Evolutionary conservation across 2,797 vertebrate species (phyloP).

Genomic region (Apodemus agrarius): DNA sequence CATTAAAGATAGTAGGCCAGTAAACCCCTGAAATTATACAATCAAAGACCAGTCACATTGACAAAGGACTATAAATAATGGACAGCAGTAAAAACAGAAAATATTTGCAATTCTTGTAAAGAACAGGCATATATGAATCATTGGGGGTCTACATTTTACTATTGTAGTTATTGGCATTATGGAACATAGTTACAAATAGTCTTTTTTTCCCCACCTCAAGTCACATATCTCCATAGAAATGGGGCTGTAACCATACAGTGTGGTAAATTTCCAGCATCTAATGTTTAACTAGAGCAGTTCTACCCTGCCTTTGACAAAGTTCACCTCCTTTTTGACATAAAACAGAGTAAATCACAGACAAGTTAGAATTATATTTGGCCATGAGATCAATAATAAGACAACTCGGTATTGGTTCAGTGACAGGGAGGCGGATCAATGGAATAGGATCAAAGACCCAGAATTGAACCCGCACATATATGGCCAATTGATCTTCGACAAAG

Average conservation of each 20-base stretch:
- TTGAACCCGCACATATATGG: no score
- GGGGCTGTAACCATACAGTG: neutral
- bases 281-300: constrained; percentile 38
- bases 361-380: constrained; percentile 56
- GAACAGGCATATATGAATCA: constrained; percentile 55
- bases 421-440: no score
- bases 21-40: neutral
- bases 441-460: no score
- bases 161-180: constrained; percentile 73
- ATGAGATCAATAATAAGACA: constrained; percentile 37
- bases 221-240: constrained; percentile 72
- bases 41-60: neutral
- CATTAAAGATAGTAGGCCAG: constrained; percentile 1
- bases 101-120: constrained; percentile 69
- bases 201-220: constrained; percentile 64
- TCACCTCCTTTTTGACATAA: constrained; percentile 66
- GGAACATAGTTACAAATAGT: constrained; percentile 65
- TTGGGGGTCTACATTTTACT: constrained; percentile 68
- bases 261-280: constrained; percentile 64
- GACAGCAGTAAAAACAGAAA: constrained; percentile 60
- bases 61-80: neutral
- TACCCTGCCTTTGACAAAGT: constrained; percentile 63
- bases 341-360: constrained; percentile 57
- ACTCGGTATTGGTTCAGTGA: no score
- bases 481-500: no score